These are phyloP conservation scores for Lagothrix lagotricha DNA, from an alignment of 2,797 vertebrate species.

Conservation along the genomic window DNA sequence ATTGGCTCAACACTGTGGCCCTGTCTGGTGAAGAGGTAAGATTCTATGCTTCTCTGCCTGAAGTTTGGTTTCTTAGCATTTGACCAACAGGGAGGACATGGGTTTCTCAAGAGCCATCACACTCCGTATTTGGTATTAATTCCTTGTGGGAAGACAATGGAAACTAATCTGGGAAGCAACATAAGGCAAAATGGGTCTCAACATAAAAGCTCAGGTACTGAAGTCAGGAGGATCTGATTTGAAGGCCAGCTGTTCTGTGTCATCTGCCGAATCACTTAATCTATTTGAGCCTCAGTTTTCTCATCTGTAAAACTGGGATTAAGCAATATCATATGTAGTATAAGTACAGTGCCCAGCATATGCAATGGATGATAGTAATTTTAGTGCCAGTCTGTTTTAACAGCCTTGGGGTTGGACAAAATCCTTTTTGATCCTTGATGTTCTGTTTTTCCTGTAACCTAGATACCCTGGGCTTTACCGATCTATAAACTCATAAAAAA, in stretches of 20 bases:
- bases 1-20: conserved; percentile 91
- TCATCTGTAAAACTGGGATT: neutral
- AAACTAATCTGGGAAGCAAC: neutral
- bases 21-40: conserved; percentile 78
- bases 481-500: neutral
- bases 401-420: neutral
- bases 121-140: neutral
- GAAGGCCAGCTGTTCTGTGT: neutral
- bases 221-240: neutral
- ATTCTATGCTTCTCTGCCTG: neutral
- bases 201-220: neutral
- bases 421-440: neutral
- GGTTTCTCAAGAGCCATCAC: neutral
- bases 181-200: neutral
- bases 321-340: too few relatives aligned
- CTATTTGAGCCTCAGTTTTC: neutral
- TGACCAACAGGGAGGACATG: neutral
- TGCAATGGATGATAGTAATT: neutral
- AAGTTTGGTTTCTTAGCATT: neutral
- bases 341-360: neutral
- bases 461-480: neutral
- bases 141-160: neutral
- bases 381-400: neutral
- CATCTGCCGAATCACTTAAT: neutral
- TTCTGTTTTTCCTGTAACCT: neutral